Percentiles rank a stretch among this genome's conserved stretches.
These are phyloP conservation scores for Charina bottae DNA, from an alignment of 2,113 vertebrate species.

Conservation along the genomic window DNA sequence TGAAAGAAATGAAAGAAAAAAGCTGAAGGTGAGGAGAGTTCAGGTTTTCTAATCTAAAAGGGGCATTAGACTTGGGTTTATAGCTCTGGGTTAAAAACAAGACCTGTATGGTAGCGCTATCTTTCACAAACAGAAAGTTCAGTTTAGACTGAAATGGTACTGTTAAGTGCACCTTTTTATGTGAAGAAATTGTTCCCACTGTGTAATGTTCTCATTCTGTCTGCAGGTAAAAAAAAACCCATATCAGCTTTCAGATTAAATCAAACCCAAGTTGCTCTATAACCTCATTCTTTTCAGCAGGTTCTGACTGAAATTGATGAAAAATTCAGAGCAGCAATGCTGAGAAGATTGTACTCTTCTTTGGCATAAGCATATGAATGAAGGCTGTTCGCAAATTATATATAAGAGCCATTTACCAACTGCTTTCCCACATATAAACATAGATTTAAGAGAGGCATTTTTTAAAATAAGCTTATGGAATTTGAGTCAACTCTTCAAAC, in stretches of 20 bases:
- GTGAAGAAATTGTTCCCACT: not conserved
- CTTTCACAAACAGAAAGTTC: constrained; percentile 7
- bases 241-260: not conserved
- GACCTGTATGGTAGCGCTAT: not conserved
- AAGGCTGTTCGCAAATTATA: not conserved
- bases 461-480: not conserved
- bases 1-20: not conserved
- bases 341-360: not conserved
- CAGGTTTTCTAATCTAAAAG: constrained; percentile 8
- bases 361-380: not conserved
- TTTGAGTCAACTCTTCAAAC: too few species aligned
- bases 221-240: not conserved
- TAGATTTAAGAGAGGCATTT: not conserved
- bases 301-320: not conserved
- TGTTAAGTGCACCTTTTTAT: not conserved
- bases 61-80: not conserved
- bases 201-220: not conserved
- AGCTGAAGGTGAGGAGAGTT: constrained; percentile 3
- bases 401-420: not conserved
- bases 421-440: not conserved
- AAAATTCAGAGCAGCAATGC: not conserved
- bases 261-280: not conserved
- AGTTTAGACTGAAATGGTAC: not conserved
- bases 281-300: not conserved
- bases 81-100: constrained; percentile 4